Percentiles rank a stretch among this genome's conserved stretches.
Conservation (phyloP, 1,140 invertebrate genomes). For the Onthophagus taurus region DNA sequence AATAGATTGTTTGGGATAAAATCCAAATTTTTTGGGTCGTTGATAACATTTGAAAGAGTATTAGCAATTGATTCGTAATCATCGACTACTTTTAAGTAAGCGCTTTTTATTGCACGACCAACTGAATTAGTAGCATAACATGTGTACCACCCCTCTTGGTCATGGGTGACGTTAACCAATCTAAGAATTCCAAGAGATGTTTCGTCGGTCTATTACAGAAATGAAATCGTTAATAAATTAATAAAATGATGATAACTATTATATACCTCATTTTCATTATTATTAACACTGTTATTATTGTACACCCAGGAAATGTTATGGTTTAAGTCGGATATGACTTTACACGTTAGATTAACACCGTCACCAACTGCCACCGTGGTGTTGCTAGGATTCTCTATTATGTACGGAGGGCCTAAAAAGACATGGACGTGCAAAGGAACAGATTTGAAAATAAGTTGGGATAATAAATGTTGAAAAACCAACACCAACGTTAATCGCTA, state of each 20-base stretch:
- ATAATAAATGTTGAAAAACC: not conserved
- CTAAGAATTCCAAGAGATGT: conserved; percentile 60
- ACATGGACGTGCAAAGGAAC: conserved; percentile 1
- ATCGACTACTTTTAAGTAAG: conserved; percentile 76
- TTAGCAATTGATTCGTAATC: too few species aligned
- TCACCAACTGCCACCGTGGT: conserved; percentile 59
- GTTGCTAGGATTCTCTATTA: conserved; percentile 62
- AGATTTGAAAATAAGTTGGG: not conserved
- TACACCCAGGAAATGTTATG: conserved; percentile 64
- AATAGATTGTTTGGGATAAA: too few species aligned
- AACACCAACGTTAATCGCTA: too few species aligned
- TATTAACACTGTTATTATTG: too few species aligned
- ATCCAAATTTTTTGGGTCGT: too few species aligned
- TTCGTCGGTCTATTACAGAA: too few species aligned
- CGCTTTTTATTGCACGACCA: conserved; percentile 65
- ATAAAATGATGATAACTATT: too few species aligned
- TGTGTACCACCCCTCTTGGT: conserved; percentile 88
- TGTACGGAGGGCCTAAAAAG: conserved; percentile 69
- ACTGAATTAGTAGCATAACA: conserved; percentile 79
- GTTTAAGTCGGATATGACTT: conserved; percentile 66
- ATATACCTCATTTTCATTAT: too few species aligned
- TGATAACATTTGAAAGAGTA: too few species aligned
- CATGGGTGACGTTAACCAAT: conserved; percentile 72
- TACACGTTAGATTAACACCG: conserved; percentile 59
- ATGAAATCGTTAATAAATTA: too few species aligned